Percentiles rank a stretch among this genome's conserved stretches.
Evolutionary conservation across 2,888 invertebrate genomes (phyloP).

Genomic region (Blastobasis lacticolella): DNA sequence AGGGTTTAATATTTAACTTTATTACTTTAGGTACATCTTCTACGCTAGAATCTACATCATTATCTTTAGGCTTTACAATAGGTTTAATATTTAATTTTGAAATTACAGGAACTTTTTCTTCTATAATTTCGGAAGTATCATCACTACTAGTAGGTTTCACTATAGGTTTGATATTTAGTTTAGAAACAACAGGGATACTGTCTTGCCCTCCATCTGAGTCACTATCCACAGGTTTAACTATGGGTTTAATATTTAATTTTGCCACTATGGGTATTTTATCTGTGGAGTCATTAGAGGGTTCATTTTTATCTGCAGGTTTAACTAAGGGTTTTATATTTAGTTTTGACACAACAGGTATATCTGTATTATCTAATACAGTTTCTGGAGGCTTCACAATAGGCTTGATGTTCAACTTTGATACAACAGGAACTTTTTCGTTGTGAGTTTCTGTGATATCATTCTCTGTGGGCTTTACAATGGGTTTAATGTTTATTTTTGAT

Average conservation of each 20-base stretch:
- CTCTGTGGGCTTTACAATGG: constrained; percentile 60
- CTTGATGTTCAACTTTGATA: constrained; percentile 73
- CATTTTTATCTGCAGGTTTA: constrained; percentile 59
- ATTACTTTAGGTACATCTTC: constrained; percentile 68
- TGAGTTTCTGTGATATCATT: constrained; percentile 25
- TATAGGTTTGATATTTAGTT: constrained; percentile 67
- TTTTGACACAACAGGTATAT: constrained; percentile 56
- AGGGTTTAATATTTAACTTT: constrained; percentile 71
- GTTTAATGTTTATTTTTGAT: constrained; percentile 63
- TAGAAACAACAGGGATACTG: constrained; percentile 52
- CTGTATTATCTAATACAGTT: constrained; percentile 26
- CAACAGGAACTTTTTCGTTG: constrained; percentile 62
- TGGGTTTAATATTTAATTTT: constrained; percentile 49
- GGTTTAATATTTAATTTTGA: constrained; percentile 75
- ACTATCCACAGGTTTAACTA: constrained; percentile 37
- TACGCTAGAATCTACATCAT: constrained; percentile 57
- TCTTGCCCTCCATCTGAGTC: constrained; percentile 23
- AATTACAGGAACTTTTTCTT: constrained; percentile 65
- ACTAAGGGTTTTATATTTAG: constrained; percentile 58
- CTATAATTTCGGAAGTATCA: constrained; percentile 41
- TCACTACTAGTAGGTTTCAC: constrained; percentile 45
- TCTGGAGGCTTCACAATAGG: constrained; percentile 29
- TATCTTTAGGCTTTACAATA: constrained; percentile 63
- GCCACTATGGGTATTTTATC: constrained; percentile 35
- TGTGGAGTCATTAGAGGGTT: constrained; percentile 25